Conservation (phyloP, 2,797 vertebrate genomes). For the Linurgus olivaceus region DNA sequence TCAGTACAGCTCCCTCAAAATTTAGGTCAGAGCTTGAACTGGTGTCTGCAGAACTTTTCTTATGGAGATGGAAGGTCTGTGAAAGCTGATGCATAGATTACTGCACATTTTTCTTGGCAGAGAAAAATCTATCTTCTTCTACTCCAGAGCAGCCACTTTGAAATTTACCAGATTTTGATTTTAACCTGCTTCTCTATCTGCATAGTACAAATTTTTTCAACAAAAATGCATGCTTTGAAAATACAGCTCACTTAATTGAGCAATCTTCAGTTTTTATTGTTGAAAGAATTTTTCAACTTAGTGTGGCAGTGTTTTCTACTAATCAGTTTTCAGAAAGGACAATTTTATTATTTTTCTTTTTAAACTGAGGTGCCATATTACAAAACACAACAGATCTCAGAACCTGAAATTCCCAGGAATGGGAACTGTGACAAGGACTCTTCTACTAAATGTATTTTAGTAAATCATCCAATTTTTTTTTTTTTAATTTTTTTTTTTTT, state of each 20-base stretch:
- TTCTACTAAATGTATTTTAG: background rate
- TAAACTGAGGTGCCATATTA: background rate
- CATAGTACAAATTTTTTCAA: background rate
- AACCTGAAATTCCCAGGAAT: background rate
- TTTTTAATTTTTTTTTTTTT: background rate
- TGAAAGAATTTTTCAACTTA: background rate
- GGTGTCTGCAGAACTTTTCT: background rate
- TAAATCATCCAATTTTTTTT: background rate
- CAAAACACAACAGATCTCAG: background rate
- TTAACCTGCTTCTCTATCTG: background rate
- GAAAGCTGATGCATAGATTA: background rate
- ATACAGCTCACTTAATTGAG: background rate
- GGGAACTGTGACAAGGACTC: background rate
- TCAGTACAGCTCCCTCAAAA: background rate
- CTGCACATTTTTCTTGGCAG: background rate
- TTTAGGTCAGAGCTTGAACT: background rate
- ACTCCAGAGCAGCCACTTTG: background rate
- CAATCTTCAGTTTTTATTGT: background rate
- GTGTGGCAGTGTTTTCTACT: background rate
- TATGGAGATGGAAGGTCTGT: background rate
- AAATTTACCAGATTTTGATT: background rate
- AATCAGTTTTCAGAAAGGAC: background rate
- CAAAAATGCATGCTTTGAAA: background rate
- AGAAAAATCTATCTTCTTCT: background rate
- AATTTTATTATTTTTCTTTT: background rate